Evolutionary conservation across 2,797 vertebrate species (phyloP).

Genomic region (Pseudotriccus pelzelni): DNA sequence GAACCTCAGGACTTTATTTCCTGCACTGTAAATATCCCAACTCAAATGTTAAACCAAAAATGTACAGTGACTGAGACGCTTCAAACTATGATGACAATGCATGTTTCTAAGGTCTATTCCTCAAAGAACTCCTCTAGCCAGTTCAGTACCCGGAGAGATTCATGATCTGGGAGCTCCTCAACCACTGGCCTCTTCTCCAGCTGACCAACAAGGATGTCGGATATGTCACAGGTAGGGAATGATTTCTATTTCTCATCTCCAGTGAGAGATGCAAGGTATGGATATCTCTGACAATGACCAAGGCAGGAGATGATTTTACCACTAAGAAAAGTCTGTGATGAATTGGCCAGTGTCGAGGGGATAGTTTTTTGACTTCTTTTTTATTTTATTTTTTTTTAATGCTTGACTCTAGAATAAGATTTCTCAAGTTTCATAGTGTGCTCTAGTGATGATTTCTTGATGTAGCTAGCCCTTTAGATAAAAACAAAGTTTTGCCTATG

Average conservation of each 20-base stretch:
- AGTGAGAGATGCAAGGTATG: neutral
- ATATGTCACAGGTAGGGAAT: neutral
- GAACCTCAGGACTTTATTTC: neutral
- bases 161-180: neutral
- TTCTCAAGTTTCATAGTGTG: neutral
- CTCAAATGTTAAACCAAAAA: neutral
- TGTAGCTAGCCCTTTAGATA: neutral
- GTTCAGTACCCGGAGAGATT: neutral
- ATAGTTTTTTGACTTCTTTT: neutral
- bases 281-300: neutral
- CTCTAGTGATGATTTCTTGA: neutral
- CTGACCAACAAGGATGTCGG: rapidly evolving
- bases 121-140: neutral
- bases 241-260: neutral
- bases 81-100: neutral
- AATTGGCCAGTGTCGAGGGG: neutral
- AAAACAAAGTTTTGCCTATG: neutral
- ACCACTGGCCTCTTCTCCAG: neutral
- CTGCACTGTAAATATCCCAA: neutral
- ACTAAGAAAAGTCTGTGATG: neutral
- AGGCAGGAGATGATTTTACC: neutral
- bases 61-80: neutral
- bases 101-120: neutral
- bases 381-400: neutral
- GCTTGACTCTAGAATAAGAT: neutral